phyloP scores from a whole-genome alignment of 2,113 vertebrate species.

The Myrmecophaga tridactyla region DNA sequence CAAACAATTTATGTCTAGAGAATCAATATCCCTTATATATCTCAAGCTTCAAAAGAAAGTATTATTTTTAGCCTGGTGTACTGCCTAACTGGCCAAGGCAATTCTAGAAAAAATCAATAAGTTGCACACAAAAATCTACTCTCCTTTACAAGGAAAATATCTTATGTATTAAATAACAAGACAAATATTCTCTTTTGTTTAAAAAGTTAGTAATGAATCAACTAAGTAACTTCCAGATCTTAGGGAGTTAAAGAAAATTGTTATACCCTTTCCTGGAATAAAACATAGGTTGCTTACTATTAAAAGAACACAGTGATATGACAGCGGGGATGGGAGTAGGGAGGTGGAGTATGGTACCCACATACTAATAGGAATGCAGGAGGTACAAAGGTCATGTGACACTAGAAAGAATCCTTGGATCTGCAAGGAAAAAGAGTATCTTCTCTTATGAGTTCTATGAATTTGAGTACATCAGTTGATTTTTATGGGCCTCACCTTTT shows the following conservation, averaged over 20 bases:
- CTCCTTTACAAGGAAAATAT: neutral
- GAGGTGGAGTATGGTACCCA: neutral
- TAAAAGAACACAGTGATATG: neutral
- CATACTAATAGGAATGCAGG: neutral
- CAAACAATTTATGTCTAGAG: neutral
- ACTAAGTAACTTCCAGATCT: neutral
- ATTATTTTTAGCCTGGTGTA: neutral
- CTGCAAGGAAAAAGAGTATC: neutral
- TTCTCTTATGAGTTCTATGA: neutral
- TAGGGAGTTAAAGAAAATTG: neutral
- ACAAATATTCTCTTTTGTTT: neutral
- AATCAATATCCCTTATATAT: neutral
- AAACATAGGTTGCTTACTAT: neutral
- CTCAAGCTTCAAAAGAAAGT: constrained; percentile 13
- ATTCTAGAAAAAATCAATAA: constrained; percentile 17
- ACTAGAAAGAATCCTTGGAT: neutral
- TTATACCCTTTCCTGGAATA: neutral
- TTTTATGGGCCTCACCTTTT: neutral
- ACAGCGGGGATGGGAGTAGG: neutral
- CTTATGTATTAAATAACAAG: neutral
- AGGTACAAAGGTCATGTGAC: neutral
- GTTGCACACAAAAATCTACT: neutral
- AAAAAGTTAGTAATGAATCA: neutral
- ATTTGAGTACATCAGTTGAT: neutral
- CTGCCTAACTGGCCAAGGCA: neutral